phyloP scores from a whole-genome alignment of 1,140 invertebrate genomes.

The Trinorchestia longiramus region DNA sequence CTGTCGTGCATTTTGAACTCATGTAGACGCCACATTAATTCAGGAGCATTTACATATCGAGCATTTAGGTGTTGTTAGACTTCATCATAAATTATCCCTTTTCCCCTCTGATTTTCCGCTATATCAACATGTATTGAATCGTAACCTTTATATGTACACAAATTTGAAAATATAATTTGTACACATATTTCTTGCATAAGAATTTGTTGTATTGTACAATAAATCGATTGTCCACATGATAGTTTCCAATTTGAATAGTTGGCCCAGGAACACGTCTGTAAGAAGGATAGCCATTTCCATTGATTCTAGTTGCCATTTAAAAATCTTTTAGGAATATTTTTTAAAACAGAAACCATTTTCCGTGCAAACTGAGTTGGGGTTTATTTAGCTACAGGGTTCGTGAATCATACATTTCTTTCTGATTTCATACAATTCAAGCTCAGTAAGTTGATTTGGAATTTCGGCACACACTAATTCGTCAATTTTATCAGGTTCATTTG shows the following conservation, averaged over 20 bases:
- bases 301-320: not conserved
- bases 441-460: not conserved
- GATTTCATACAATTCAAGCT: not conserved
- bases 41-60: not conserved
- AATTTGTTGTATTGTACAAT: not conserved
- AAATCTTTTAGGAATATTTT: not conserved
- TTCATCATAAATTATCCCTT: not conserved
- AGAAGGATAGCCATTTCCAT: not conserved
- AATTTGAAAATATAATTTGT: not conserved
- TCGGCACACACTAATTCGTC: not conserved
- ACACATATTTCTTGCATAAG: not conserved
- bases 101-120: not conserved
- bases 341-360: not conserved
- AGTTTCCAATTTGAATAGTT: not conserved
- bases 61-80: not conserved
- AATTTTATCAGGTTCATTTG: slow-evolving; percentile 3
- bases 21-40: not conserved
- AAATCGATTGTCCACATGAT: not conserved
- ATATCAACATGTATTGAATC: not conserved
- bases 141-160: not conserved
- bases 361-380: not conserved
- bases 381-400: not conserved
- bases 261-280: not conserved
- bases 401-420: slow-evolving; percentile 13
- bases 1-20: not conserved